A percentile compares a stretch with the other conserved stretches of the same genome.
phyloP scores from a whole-genome alignment of 1,140 invertebrate genomes.

The Calliphora vicina region DNA sequence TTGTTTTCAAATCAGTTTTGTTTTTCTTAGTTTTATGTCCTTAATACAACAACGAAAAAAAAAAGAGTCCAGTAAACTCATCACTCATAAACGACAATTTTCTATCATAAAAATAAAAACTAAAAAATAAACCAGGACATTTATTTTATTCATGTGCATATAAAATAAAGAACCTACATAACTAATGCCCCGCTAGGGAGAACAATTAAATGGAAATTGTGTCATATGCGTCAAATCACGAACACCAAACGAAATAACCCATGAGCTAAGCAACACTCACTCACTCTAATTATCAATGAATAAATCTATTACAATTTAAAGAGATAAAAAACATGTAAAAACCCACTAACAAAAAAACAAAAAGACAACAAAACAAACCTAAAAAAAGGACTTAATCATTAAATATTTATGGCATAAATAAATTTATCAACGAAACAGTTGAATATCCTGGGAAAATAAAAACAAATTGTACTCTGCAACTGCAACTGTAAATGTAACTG shows the following conservation, averaged over 20 bases:
- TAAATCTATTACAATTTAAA: too few relatives aligned
- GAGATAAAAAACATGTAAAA: too few relatives aligned
- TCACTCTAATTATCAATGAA: neutral
- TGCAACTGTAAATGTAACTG: neutral
- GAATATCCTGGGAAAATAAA: conserved; percentile 2
- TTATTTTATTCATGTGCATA: neutral
- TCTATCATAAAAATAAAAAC: neutral
- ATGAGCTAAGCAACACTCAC: neutral
- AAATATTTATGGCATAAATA: conserved; percentile 10
- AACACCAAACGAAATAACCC: neutral
- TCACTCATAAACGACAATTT: too few relatives aligned
- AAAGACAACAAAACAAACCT: neutral
- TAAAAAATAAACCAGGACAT: neutral
- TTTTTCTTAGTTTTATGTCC: neutral
- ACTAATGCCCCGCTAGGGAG: neutral
- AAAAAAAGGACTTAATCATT: neutral
- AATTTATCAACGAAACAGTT: neutral
- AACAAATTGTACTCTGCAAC: neutral
- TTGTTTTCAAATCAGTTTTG: conserved; percentile 24
- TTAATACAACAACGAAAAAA: too few relatives aligned
- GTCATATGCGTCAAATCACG: conserved; percentile 20
- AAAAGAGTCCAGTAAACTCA: too few relatives aligned
- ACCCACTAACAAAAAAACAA: neutral
- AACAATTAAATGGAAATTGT: conserved; percentile 1
- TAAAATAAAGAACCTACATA: neutral